A percentile compares a stretch with the other conserved stretches of the same genome.
Evolutionary conservation across 2,797 vertebrate species (phyloP).

Genomic region (Phrynocephalus guinanensis): DNA sequence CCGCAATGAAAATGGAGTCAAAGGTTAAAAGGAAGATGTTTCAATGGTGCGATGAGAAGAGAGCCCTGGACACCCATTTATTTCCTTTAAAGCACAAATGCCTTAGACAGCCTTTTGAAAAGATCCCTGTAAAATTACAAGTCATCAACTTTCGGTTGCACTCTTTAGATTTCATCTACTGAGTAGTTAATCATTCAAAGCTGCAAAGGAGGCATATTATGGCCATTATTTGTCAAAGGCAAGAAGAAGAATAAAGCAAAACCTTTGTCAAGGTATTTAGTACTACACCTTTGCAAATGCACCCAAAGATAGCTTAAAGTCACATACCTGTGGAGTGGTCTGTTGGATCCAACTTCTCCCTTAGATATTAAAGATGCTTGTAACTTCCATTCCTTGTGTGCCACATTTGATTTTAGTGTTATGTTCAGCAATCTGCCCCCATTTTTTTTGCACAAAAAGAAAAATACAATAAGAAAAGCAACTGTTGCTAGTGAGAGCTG

Average conservation of each 20-base stretch:
- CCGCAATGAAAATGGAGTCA: slow-evolving; percentile 42
- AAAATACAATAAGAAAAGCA: neutral
- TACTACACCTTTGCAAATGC: neutral
- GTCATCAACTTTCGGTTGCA: neutral
- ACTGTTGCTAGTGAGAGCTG: neutral
- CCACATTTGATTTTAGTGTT: neutral
- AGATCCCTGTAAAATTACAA: neutral
- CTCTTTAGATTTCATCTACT: neutral
- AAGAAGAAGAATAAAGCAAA: neutral
- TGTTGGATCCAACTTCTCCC: too few relatives aligned
- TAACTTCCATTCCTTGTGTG: neutral
- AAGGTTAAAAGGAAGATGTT: slow-evolving; percentile 26
- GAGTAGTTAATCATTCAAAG: neutral
- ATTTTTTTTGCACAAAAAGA: neutral
- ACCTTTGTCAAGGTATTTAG: neutral
- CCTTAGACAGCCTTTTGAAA: slow-evolving; percentile 30
- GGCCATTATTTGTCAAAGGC: neutral
- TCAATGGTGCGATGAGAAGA: neutral
- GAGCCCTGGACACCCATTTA: neutral
- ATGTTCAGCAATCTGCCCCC: neutral
- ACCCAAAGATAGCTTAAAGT: neutral
- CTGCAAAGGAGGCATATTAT: neutral
- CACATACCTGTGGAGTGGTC: neutral
- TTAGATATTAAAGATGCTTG: neutral
- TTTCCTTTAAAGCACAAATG: slow-evolving; percentile 14